Evolutionary conservation across 1,140 invertebrate genomes (phyloP).

Genomic region (Cyclina sinensis): DNA sequence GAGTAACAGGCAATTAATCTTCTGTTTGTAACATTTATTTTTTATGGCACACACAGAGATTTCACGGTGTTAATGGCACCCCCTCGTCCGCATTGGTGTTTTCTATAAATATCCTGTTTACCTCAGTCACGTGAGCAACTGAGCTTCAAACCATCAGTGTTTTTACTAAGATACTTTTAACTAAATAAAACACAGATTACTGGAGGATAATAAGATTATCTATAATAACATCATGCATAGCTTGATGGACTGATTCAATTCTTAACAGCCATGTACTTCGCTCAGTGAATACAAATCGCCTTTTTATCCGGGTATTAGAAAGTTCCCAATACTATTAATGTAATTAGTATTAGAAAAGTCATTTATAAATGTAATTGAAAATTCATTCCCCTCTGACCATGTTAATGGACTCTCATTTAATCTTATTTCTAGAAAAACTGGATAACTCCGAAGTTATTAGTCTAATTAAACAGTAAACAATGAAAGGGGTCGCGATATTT

Average conservation of each 20-base stretch:
- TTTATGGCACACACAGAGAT: too few species aligned
- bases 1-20: too few species aligned
- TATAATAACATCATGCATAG: slow-evolving; percentile 8
- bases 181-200: slow-evolving; percentile 41
- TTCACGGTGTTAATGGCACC: too few species aligned
- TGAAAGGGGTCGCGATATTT: slow-evolving; percentile 56
- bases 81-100: too few species aligned
- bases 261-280: neutral
- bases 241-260: slow-evolving; percentile 53
- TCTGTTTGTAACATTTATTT: too few species aligned
- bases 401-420: slow-evolving; percentile 63
- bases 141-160: too few species aligned
- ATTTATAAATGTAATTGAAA: slow-evolving; percentile 66
- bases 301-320: slow-evolving; percentile 55
- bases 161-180: neutral
- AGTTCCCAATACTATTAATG: slow-evolving; percentile 54
- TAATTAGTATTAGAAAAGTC: slow-evolving; percentile 65
- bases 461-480: slow-evolving; percentile 67
- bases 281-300: slow-evolving; percentile 25
- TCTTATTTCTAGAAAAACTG: slow-evolving; percentile 42
- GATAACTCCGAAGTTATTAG: slow-evolving; percentile 59
- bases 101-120: too few species aligned
- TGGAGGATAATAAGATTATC: slow-evolving; percentile 34
- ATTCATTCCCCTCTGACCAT: slow-evolving; percentile 38
- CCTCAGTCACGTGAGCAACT: too few species aligned